Evolutionary conservation across 2,113 vertebrate genomes (phyloP).

Genomic region (Poeciliopsis turrubarensis): DNA sequence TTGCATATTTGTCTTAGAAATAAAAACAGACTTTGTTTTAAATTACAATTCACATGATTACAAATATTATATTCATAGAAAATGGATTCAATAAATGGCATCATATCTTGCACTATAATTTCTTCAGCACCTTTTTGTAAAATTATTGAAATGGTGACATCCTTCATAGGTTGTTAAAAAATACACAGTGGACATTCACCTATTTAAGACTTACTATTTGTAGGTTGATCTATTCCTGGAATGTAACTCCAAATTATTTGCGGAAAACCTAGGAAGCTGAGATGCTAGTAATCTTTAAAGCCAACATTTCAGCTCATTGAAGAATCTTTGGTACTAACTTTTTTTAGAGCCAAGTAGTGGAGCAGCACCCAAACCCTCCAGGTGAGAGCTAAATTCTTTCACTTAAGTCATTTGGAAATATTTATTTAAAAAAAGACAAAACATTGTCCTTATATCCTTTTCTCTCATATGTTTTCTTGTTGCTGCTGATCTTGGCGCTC

Average conservation of each 20-base stretch:
- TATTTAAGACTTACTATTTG: no score
- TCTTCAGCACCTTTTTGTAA: no score
- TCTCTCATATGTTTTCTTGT: slow-evolving; percentile 8
- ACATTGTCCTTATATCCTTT: slow-evolving; percentile 20
- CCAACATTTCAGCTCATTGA: background rate
- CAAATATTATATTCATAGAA: background rate
- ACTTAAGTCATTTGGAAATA: slow-evolving; percentile 41
- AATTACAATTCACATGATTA: background rate
- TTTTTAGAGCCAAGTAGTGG: background rate
- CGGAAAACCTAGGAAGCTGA: no score
- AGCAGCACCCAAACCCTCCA: slow-evolving; percentile 15
- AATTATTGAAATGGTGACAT: background rate
- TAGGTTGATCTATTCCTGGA: no score
- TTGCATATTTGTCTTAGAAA: background rate
- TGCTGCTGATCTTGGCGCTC: background rate
- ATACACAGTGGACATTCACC: no score
- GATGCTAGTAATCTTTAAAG: no score
- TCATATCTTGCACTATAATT: no score
- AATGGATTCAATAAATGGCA: background rate
- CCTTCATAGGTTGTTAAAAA: no score
- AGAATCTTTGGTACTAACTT: slow-evolving; percentile 15
- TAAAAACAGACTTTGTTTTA: background rate
- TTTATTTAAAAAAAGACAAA: slow-evolving; percentile 42
- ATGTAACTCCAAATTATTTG: no score
- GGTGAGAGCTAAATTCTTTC: slow-evolving; percentile 8